These are phyloP conservation scores for Proteles cristata DNA, from an alignment of 2,113 vertebrate genomes.

Conservation along the genomic window DNA sequence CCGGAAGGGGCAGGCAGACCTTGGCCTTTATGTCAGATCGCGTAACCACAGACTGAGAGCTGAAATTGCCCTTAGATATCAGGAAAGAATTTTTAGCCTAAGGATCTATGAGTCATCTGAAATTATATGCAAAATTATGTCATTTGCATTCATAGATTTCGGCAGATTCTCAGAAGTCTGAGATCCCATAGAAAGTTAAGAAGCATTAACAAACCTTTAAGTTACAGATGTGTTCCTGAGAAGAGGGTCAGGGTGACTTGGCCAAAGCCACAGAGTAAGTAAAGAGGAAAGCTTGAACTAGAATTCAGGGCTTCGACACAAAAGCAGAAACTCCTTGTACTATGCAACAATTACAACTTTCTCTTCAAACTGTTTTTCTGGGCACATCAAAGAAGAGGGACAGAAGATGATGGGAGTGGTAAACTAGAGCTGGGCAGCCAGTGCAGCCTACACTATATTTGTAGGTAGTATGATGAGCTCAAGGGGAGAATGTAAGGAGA, in stretches of 20 bases:
- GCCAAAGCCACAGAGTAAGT: neutral
- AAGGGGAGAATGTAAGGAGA: neutral
- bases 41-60: slow-evolving; percentile 19
- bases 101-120: neutral
- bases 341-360: neutral
- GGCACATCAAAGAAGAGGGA: neutral
- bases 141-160: neutral
- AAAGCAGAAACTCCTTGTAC: neutral
- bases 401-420: neutral
- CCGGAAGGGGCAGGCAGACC: neutral
- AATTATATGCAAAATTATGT: slow-evolving; percentile 38
- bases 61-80: slow-evolving; percentile 27
- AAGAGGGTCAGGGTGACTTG: neutral
- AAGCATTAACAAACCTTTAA: neutral
- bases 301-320: neutral
- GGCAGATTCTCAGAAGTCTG: slow-evolving; percentile 18
- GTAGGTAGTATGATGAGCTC: neutral
- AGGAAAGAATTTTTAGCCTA: slow-evolving; percentile 43
- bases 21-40: slow-evolving; percentile 51
- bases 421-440: neutral
- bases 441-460: neutral
- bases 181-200: slow-evolving; percentile 24
- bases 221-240: neutral
- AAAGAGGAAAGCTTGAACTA: neutral
- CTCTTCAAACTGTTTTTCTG: neutral